Evolutionary conservation across 2,113 vertebrate genomes (phyloP).

Genomic region (Crotalus horridus): DNA sequence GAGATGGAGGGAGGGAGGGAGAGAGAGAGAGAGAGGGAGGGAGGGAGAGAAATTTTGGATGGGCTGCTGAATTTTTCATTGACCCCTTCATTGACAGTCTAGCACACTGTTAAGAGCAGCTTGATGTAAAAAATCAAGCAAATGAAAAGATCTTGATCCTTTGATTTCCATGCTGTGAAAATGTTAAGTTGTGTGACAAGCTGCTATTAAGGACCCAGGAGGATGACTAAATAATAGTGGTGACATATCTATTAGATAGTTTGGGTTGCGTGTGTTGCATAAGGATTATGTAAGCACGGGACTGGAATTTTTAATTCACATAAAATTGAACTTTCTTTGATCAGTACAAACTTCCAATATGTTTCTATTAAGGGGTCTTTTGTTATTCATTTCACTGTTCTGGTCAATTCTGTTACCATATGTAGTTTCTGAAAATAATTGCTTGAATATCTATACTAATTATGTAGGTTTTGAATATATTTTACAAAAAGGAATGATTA

Average conservation of each 20-base stretch:
- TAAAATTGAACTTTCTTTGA: neutral
- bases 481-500: neutral
- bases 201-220: neutral
- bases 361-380: neutral
- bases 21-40: neutral
- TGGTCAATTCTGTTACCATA: neutral
- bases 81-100: neutral
- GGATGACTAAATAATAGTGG: neutral
- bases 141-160: neutral
- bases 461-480: neutral
- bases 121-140: neutral
- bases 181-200: neutral
- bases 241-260: neutral
- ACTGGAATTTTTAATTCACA: neutral
- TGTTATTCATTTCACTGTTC: neutral
- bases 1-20: too few relatives aligned
- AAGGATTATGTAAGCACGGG: constrained; percentile 1
- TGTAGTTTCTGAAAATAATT: neutral
- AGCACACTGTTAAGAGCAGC: neutral
- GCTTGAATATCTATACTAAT: neutral
- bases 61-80: neutral
- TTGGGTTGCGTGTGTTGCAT: neutral
- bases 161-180: neutral
- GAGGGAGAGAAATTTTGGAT: neutral
- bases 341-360: neutral